Conservation (phyloP, 2,113 vertebrate species). For the Xiphophorus maculatus region DNA sequence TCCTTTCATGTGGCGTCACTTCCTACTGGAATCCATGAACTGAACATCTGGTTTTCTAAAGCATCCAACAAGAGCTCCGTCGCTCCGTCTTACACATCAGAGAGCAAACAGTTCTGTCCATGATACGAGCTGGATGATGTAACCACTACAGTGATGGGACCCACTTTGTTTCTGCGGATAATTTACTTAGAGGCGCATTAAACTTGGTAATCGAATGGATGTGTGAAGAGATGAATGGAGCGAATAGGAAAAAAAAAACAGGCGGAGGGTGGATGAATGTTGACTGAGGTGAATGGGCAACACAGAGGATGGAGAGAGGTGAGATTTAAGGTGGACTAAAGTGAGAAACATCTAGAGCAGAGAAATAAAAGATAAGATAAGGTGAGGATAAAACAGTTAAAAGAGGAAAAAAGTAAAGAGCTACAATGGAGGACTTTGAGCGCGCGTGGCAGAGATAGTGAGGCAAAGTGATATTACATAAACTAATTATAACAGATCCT, state of each 20-base stretch:
- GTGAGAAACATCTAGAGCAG: not conserved
- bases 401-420: too few relatives aligned
- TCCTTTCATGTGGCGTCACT: too few relatives aligned
- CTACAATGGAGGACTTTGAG: not conserved
- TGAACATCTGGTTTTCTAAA: conserved; percentile 10
- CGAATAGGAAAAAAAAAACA: conserved; percentile 7
- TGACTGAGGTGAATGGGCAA: not conserved
- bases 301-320: not conserved
- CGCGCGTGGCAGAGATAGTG: conserved; percentile 55
- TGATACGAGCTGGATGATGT: conserved; percentile 52
- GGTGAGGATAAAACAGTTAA: conserved; percentile 6
- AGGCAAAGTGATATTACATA: conserved; percentile 65
- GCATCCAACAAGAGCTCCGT: conserved; percentile 1
- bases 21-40: not conserved
- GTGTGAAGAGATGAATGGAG: conserved; percentile 49
- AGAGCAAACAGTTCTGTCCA: conserved; percentile 47
- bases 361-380: not conserved
- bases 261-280: conserved; percentile 16
- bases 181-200: conserved; percentile 69
- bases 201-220: conserved; percentile 44
- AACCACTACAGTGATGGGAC: conserved; percentile 52
- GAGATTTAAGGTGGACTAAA: not conserved
- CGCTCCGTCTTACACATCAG: conserved; percentile 9
- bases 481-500: conserved; percentile 77
- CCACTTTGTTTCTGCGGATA: conserved; percentile 67